Base-by-base conservation (phyloP, 2,888 invertebrate species). In the Cantharis flavilabris region DNA sequence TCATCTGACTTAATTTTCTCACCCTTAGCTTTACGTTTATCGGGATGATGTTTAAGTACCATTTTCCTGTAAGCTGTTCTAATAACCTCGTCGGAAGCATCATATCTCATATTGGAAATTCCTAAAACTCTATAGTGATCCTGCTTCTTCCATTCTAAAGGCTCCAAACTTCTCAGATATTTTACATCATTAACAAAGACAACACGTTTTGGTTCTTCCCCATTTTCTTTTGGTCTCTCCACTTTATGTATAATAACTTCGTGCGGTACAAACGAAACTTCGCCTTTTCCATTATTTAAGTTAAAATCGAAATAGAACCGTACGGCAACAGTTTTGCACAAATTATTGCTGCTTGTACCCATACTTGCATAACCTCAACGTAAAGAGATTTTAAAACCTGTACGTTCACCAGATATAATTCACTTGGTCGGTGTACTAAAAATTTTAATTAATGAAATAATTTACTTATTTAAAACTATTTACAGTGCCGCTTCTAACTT, bases 61-160 rank as follows among this genome's bases (percentile, higher is more conserved):
- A 96, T 96, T 86, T 93, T 94, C 80, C 95, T 92, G 92, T 98
- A 99, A 23, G 98, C 97, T 85, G 94, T 93, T 88, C 97, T 97
- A 80, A 99, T 97, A 84, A 98, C 95, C 77, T 97, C 97, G 83
- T 97, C 96, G 0, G 95, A 94, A 0, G 99, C 98, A 87, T 93
- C 93, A 87, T 93, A 93, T 77, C 99, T 92, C 71, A 95, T 89
- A 79, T 94, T 93, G 83, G 93, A 94, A 84, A 99, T 91, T 71
- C 99, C 99, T 78, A 99, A 90, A 14, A 99, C 98, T 62, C 95
- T 95, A 89, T 99, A 99, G 88, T 99, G 99, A 88, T 99, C 99
- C 89, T 99, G 98, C 84, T 96, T 93, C 90, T 98, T 98, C 98
- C 98, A 99, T 85, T 97, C 96, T 88, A 96, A 97, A 3, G 98